A percentile compares a stretch with the other conserved stretches of the same genome.
phyloP scores from a whole-genome alignment of 2,888 invertebrate species.

The Hirudinaria manillensis region DNA sequence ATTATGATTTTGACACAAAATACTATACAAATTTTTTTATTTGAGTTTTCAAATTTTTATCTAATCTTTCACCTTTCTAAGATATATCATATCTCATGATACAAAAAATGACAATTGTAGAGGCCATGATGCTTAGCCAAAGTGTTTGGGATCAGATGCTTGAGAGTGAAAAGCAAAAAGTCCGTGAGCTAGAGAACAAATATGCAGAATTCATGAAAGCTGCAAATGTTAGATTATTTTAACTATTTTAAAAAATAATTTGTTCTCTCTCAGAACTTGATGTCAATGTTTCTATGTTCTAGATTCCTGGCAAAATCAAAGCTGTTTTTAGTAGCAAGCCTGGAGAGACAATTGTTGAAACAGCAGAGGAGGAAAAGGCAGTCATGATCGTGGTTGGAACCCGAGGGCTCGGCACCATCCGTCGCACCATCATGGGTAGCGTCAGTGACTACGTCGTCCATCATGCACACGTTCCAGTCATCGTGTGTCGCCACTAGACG shows the following conservation, averaged over 20 bases:
- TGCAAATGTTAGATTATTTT: slow-evolving; percentile 29
- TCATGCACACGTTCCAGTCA: slow-evolving; percentile 35
- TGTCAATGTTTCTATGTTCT: background rate
- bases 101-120: slow-evolving; percentile 20
- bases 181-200: slow-evolving; percentile 36
- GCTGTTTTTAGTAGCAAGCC: slow-evolving; percentile 36
- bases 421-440: slow-evolving; percentile 37
- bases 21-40: no score
- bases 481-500: slow-evolving; percentile 33
- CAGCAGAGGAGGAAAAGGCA: slow-evolving; percentile 32
- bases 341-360: slow-evolving; percentile 36
- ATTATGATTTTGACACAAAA: no score
- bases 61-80: no score
- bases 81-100: no score
- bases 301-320: slow-evolving; percentile 37
- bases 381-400: slow-evolving; percentile 37
- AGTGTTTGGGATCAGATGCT: slow-evolving; percentile 40
- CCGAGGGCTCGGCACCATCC: slow-evolving; percentile 34
- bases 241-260: background rate
- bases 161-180: slow-evolving; percentile 39
- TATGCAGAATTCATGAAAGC: slow-evolving; percentile 38
- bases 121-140: slow-evolving; percentile 39
- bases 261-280: background rate
- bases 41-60: no score
- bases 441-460: slow-evolving; percentile 38